phyloP scores from a whole-genome alignment of 2,113 vertebrate genomes.

The Peromyscus polionotus region DNA sequence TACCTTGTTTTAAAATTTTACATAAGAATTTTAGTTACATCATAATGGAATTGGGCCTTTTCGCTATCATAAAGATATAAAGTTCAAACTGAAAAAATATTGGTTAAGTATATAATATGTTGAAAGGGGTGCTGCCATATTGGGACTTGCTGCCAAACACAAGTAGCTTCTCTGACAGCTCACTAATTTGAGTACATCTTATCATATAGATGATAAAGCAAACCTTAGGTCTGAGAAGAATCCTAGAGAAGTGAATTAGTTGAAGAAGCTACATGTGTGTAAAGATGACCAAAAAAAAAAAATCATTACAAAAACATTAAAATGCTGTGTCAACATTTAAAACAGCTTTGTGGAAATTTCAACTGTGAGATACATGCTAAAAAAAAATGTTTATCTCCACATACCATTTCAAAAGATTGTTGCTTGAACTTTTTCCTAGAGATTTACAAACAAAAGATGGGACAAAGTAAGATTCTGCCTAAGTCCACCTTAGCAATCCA shows the following conservation, averaged over 20 bases:
- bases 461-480: background rate
- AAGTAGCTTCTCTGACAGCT: background rate
- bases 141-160: too few species aligned
- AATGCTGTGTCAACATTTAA: background rate
- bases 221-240: background rate
- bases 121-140: background rate
- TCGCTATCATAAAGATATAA: background rate
- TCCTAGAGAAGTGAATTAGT: background rate
- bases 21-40: background rate
- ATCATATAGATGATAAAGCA: fast-evolving
- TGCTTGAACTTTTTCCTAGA: background rate
- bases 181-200: too few species aligned
- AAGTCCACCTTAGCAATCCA: background rate
- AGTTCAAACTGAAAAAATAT: background rate
- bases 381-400: background rate
- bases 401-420: background rate
- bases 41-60: background rate
- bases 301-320: background rate
- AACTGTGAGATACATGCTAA: background rate
- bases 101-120: background rate
- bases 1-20: background rate
- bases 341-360: background rate
- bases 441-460: background rate
- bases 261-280: background rate
- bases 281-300: background rate